phyloP scores from a whole-genome alignment of 2,888 invertebrate genomes.

The Erebia epiphron region DNA sequence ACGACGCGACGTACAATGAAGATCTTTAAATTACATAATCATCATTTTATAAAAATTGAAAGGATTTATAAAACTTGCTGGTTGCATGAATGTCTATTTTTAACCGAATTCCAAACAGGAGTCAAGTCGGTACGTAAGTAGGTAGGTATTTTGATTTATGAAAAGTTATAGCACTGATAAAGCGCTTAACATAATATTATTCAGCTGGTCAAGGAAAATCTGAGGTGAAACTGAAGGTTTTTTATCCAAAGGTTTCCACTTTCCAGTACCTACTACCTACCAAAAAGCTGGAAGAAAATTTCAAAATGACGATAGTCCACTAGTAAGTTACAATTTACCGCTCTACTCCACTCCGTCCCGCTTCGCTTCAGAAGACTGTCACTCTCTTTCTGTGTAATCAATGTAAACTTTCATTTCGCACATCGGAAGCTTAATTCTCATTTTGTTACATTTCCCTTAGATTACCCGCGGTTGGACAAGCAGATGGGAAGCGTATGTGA shows the following conservation, averaged over 20 bases:
- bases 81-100: no score
- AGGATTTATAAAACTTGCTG: no score
- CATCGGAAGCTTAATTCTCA: slow-evolving; percentile 33
- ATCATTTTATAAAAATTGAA: no score
- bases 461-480: slow-evolving; percentile 10
- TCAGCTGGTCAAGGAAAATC: background rate
- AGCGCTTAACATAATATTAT: background rate
- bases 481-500: slow-evolving; percentile 33
- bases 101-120: no score
- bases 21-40: no score
- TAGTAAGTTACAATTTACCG: slow-evolving; percentile 3
- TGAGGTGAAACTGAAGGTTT: background rate
- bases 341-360: slow-evolving; percentile 6
- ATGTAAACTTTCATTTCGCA: slow-evolving; percentile 1
- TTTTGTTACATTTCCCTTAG: slow-evolving; percentile 31
- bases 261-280: background rate
- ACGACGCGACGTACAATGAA: no score
- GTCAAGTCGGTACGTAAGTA: no score
- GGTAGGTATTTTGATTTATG: no score
- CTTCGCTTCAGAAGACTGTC: background rate
- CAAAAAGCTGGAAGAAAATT: background rate
- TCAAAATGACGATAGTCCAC: background rate
- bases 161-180: no score
- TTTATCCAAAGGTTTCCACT: no score
- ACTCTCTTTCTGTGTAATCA: background rate